Conservation (phyloP, 2,797 vertebrate species). For the Gymnopithys bicolor region DNA sequence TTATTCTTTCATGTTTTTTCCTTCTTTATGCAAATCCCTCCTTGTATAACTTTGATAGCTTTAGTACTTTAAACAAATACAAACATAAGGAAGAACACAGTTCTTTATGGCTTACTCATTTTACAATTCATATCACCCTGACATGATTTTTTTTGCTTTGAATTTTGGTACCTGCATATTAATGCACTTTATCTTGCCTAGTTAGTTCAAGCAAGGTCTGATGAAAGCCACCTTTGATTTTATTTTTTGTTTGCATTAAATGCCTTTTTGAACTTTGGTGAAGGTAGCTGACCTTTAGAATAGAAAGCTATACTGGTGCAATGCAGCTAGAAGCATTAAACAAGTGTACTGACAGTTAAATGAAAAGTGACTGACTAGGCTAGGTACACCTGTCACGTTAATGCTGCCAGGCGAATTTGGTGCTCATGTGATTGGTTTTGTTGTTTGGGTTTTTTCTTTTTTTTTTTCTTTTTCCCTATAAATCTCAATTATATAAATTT, state of each 20-base stretch:
- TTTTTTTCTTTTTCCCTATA: neutral
- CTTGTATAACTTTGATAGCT: neutral
- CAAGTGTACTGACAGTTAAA: neutral
- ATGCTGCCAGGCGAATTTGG: neutral
- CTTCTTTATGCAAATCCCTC: neutral
- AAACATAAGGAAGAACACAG: neutral
- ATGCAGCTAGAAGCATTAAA: constrained; percentile 28
- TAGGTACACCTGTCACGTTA: neutral
- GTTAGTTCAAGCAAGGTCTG: neutral
- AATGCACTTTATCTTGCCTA: neutral
- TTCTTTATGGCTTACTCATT: neutral
- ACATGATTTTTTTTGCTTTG: neutral
- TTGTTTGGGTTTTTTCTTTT: neutral
- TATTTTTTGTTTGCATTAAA: constrained; percentile 11
- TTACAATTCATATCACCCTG: neutral
- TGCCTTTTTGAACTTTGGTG: constrained; percentile 40
- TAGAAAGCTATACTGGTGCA: constrained; percentile 12
- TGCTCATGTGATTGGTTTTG: neutral
- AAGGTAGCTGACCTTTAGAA: constrained; percentile 55
- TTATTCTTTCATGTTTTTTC: fast-evolving
- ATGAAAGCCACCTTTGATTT: neutral
- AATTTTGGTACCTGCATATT: neutral
- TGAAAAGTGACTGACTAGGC: neutral
- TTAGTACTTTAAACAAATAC: neutral
- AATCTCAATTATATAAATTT: constrained; percentile 9